Evolutionary conservation across 2,888 invertebrate species (phyloP).

Genomic region (Meandrusa payeni): DNA sequence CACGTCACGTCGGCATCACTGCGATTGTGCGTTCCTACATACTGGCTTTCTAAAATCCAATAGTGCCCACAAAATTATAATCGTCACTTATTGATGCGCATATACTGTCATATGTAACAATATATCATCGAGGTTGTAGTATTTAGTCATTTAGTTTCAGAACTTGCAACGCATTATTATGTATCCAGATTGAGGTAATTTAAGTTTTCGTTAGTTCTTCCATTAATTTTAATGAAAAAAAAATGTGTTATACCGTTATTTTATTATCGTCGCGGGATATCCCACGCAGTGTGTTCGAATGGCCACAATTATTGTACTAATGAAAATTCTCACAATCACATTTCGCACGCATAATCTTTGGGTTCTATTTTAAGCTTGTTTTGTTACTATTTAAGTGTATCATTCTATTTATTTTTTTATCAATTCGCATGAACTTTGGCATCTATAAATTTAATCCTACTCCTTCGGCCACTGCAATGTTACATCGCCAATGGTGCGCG

Average conservation of each 20-base stretch:
- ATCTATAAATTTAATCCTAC: no score
- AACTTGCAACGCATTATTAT: conserved; percentile 46
- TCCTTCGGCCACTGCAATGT: no score
- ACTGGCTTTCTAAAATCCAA: no score
- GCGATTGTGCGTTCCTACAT: no score
- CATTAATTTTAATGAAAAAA: conserved; percentile 52
- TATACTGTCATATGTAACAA: conserved; percentile 3
- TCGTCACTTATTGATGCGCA: no score
- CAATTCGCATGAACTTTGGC: background rate
- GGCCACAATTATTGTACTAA: background rate
- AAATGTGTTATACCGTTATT: conserved; percentile 1
- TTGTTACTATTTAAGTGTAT: background rate
- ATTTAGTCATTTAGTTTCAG: conserved; percentile 45
- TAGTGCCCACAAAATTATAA: no score
- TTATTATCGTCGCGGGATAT: background rate
- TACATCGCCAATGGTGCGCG: no score
- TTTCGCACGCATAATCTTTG: conserved; percentile 4
- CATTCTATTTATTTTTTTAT: background rate
- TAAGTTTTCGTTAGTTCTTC: conserved; percentile 64
- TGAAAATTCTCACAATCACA: background rate
- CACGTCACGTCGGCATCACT: background rate
- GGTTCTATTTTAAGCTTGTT: conserved; percentile 7
- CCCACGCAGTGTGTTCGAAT: background rate
- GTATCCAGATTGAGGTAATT: conserved; percentile 49
- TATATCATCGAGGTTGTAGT: conserved; percentile 27